phyloP scores from a whole-genome alignment of 2,113 vertebrate genomes.

The Pithys albifrons region DNA sequence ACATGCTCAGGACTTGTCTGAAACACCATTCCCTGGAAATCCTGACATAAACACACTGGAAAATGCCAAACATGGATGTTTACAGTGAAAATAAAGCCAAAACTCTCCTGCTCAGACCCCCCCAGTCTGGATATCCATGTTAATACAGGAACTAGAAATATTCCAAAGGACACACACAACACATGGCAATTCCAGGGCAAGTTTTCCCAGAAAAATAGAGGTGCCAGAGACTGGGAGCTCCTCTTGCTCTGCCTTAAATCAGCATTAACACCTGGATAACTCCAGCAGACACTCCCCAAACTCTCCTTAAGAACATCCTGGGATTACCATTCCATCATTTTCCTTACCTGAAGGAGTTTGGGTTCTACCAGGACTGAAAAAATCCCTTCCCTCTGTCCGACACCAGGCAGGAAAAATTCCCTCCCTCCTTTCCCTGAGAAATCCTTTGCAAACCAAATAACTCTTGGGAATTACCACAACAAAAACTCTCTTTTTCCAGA shows the following conservation, averaged over 20 bases:
- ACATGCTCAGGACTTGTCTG: neutral
- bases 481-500: neutral
- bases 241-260: neutral
- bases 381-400: too few species aligned
- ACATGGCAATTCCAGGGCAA: too few species aligned
- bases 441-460: neutral
- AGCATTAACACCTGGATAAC: neutral
- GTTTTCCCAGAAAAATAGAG: neutral
- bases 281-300: neutral
- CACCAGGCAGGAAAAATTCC: neutral
- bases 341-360: neutral
- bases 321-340: too few species aligned
- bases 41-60: neutral
- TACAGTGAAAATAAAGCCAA: neutral
- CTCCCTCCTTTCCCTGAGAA: neutral
- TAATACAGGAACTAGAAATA: accelerated
- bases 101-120: neutral
- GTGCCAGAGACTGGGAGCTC: neutral
- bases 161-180: neutral
- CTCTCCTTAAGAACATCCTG: neutral
- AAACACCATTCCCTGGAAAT: neutral
- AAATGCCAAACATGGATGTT: neutral
- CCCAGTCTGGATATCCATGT: accelerated
- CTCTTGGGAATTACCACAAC: neutral
- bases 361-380: neutral